Evolutionary conservation across 2,797 vertebrate genomes (phyloP).

Genomic region (Onychomys arenicola): DNA sequence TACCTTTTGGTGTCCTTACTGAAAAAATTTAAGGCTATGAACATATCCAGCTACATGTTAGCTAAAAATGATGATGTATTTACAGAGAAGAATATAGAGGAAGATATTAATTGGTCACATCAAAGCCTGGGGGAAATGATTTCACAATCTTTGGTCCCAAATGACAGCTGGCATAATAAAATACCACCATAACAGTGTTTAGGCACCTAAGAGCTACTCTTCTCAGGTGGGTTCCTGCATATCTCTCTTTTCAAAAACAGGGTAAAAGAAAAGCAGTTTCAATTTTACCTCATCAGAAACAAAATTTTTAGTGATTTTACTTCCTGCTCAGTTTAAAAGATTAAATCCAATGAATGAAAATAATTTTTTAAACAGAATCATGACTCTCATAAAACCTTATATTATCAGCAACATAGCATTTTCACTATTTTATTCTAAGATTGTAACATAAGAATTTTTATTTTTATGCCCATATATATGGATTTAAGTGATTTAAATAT

Average conservation of each 20-base stretch:
- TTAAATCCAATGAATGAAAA: background rate
- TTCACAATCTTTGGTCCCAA: background rate
- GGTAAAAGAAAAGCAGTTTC: background rate
- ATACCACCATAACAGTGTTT: background rate
- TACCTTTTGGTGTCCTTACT: background rate
- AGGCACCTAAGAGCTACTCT: background rate
- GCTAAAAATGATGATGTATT: background rate
- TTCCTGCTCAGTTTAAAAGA: background rate
- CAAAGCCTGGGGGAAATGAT: background rate
- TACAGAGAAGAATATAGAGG: background rate
- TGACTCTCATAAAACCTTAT: background rate
- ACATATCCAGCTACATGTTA: background rate
- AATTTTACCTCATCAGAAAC: background rate
- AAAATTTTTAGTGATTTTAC: background rate
- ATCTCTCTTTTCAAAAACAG: background rate
- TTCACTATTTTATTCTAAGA: background rate
- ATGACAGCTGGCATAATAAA: background rate
- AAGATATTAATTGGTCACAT: background rate
- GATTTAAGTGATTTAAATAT: background rate
- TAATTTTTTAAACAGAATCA: background rate
- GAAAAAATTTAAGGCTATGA: background rate
- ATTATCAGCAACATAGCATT: background rate
- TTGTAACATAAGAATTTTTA: background rate
- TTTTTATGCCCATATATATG: accelerated
- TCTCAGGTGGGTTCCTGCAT: background rate